Conservation (phyloP, 2,113 vertebrate species). For the Chaetorhynchus papuensis region DNA sequence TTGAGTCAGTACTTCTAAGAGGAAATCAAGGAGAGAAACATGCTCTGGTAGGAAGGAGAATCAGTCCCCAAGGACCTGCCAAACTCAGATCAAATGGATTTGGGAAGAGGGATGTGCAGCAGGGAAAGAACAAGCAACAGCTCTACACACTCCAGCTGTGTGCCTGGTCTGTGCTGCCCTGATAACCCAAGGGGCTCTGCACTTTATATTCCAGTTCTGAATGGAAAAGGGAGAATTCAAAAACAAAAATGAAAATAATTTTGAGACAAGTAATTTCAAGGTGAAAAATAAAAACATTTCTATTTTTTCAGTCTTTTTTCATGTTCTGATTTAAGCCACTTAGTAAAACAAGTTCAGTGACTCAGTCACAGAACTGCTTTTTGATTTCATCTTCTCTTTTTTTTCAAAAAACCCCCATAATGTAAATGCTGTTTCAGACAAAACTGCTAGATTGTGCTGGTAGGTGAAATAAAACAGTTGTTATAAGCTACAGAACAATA, state of each 20-base stretch:
- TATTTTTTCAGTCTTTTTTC: neutral
- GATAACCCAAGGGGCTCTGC: neutral
- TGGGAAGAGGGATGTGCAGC: neutral
- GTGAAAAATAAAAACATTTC: neutral
- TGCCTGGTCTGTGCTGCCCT: neutral
- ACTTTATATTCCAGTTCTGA: neutral
- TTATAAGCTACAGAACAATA: neutral
- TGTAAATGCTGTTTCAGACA: neutral
- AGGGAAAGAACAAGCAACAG: neutral
- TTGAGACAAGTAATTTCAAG: neutral
- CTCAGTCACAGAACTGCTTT: neutral
- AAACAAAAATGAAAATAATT: neutral
- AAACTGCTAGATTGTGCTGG: neutral
- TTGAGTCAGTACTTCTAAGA: neutral
- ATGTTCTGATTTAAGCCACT: neutral
- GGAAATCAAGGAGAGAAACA: neutral
- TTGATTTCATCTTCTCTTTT: neutral
- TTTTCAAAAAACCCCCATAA: fast-evolving
- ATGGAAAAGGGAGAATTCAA: neutral
- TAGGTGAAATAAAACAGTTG: neutral
- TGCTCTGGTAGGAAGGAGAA: neutral
- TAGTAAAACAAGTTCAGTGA: neutral
- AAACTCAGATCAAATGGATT: neutral
- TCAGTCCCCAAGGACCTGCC: neutral
- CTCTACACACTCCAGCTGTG: neutral